Conservation (phyloP, 2,888 invertebrate genomes). For the Ophioninae sp. region DNA sequence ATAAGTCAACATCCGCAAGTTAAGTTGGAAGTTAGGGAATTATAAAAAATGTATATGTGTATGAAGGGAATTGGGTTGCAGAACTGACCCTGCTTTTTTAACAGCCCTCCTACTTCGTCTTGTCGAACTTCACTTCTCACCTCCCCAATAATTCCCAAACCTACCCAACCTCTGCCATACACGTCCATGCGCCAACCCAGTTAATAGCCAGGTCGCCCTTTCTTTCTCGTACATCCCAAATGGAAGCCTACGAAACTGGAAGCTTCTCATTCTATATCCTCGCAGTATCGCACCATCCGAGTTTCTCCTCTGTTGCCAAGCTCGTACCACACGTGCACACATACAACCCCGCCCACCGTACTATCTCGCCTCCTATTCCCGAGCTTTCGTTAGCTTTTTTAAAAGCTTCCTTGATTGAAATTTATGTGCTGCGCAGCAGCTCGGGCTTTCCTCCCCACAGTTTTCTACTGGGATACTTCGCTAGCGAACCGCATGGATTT, state of each 20-base stretch:
- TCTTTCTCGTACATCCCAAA: conserved; percentile 12
- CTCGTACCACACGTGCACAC: neutral
- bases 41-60: neutral
- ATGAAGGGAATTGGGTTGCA: conserved; percentile 25
- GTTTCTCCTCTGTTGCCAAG: conserved; percentile 51
- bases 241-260: conserved; percentile 43
- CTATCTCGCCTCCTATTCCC: conserved; percentile 35
- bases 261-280: conserved; percentile 41
- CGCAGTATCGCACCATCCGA: conserved; percentile 37
- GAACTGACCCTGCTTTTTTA: conserved; percentile 25
- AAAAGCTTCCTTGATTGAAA: conserved; percentile 63
- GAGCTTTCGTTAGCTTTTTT: conserved; percentile 61
- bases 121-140: conserved; percentile 47
- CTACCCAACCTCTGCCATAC: conserved; percentile 44
- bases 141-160: conserved; percentile 6
- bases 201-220: conserved; percentile 56
- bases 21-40: no score
- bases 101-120: conserved; percentile 24
- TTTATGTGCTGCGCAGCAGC: conserved; percentile 61
- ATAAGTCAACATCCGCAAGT: no score
- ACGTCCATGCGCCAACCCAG: conserved; percentile 44
- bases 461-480: conserved; percentile 30
- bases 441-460: conserved; percentile 25
- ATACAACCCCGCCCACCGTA: conserved; percentile 2
- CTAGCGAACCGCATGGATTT: conserved; percentile 3